Conservation (phyloP, 2,797 vertebrate species). For the Chromobotia macracanthus region DNA sequence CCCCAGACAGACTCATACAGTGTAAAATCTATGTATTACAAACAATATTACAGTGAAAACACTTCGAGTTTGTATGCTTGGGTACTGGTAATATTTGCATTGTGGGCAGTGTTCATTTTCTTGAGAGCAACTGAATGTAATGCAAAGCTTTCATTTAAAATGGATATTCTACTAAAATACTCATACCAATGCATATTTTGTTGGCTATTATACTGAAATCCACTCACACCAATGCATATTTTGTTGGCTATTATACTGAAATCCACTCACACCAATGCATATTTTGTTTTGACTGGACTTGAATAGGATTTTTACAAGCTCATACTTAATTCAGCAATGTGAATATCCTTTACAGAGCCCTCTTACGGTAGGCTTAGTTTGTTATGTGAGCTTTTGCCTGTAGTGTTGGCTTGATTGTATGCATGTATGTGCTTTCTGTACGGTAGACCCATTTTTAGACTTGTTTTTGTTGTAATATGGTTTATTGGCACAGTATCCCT, state of each 20-base stretch:
- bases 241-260: background rate
- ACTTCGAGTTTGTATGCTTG: too few species aligned
- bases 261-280: conserved; percentile 10
- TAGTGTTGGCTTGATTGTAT: conserved; percentile 10
- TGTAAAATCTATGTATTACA: background rate
- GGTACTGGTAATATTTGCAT: background rate
- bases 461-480: background rate
- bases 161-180: background rate
- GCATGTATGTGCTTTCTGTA: conserved; percentile 10
- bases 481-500: background rate
- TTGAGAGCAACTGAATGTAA: background rate
- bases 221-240: too few species aligned
- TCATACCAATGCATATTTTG: too few species aligned
- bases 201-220: background rate
- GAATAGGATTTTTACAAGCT: conserved; percentile 13
- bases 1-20: conserved; percentile 29
- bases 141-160: background rate
- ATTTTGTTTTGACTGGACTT: conserved; percentile 21
- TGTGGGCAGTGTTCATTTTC: background rate
- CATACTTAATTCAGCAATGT: conserved; percentile 17
- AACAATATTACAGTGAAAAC: background rate
- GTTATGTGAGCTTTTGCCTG: conserved; percentile 26
- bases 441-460: background rate
- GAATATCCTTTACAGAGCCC: conserved; percentile 29
- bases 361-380: conserved; percentile 16